Evolutionary conservation across 2,888 invertebrate species (phyloP).

Genomic region (Nesidiocoris tenuis): DNA sequence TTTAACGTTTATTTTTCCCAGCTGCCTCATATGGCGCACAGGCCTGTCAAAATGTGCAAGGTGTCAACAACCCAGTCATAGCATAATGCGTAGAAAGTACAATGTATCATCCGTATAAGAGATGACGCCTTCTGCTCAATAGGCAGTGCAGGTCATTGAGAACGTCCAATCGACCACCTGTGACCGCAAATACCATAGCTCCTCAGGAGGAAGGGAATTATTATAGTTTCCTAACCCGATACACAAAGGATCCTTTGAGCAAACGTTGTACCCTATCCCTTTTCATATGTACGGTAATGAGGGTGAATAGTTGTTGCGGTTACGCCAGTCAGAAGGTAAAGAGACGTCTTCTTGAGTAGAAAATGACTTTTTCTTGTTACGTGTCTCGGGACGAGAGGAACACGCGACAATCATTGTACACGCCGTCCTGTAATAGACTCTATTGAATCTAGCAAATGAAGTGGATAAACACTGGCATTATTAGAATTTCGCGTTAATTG

Average conservation of each 20-base stretch:
- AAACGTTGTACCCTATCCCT: background rate
- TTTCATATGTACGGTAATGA: background rate
- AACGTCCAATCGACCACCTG: background rate
- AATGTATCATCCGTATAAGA: background rate
- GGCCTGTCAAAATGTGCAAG: background rate
- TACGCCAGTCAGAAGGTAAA: background rate
- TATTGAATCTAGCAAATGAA: background rate
- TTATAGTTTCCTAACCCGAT: background rate
- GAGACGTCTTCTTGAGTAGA: conserved; percentile 33
- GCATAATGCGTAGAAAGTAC: background rate
- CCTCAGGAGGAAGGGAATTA: background rate
- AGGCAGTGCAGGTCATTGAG: background rate
- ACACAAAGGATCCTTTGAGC: background rate
- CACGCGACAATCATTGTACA: background rate
- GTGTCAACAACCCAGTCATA: background rate
- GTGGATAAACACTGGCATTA: background rate
- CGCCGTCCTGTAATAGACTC: background rate
- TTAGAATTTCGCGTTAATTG: background rate
- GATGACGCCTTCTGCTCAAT: background rate
- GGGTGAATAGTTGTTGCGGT: background rate
- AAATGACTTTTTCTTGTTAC: conserved; percentile 18
- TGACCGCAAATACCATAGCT: background rate
- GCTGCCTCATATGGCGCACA: background rate
- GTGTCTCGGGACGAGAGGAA: background rate
- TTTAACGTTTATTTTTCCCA: background rate